A percentile compares a stretch with the other conserved stretches of the same genome.
Conservation (phyloP, 2,888 invertebrate species). For the Eucriotettix oculatus region DNA sequence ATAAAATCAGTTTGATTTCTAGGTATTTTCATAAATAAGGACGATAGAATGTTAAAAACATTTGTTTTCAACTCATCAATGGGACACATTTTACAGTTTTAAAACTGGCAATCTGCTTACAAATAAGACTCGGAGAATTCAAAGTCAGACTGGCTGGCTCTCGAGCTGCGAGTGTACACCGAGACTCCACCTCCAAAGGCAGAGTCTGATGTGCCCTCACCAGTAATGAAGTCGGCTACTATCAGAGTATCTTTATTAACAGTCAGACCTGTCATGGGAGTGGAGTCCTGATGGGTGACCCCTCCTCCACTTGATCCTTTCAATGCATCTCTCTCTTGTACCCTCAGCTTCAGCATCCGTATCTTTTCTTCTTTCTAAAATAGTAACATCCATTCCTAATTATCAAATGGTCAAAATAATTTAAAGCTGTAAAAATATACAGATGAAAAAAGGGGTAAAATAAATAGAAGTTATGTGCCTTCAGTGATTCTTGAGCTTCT, state of each 20-base stretch:
- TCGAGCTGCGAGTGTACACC: conserved; percentile 62
- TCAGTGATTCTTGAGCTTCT: too few relatives aligned
- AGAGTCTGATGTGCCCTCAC: conserved; percentile 65
- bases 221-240: conserved; percentile 56
- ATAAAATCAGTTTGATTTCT: too few relatives aligned
- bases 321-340: conserved; percentile 56
- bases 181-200: conserved; percentile 52
- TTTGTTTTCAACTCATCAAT: too few relatives aligned
- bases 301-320: neutral
- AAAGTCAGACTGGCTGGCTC: conserved; percentile 71
- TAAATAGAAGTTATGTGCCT: too few relatives aligned
- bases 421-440: too few relatives aligned
- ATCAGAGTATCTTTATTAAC: conserved; percentile 61
- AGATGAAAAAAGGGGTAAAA: too few relatives aligned
- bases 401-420: too few relatives aligned
- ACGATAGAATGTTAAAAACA: too few relatives aligned
- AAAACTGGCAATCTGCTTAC: conserved; percentile 24
- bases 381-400: neutral
- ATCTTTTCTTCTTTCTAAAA: conserved; percentile 80
- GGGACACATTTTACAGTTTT: too few relatives aligned
- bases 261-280: conserved; percentile 24
- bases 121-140: conserved; percentile 81
- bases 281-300: conserved; percentile 14
- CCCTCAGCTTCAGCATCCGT: conserved; percentile 58
- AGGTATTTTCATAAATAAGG: too few relatives aligned